A percentile compares a stretch with the other conserved stretches of the same genome.
Evolutionary conservation across 2,888 invertebrate species (phyloP).

Genomic region (Melieria omissa): DNA sequence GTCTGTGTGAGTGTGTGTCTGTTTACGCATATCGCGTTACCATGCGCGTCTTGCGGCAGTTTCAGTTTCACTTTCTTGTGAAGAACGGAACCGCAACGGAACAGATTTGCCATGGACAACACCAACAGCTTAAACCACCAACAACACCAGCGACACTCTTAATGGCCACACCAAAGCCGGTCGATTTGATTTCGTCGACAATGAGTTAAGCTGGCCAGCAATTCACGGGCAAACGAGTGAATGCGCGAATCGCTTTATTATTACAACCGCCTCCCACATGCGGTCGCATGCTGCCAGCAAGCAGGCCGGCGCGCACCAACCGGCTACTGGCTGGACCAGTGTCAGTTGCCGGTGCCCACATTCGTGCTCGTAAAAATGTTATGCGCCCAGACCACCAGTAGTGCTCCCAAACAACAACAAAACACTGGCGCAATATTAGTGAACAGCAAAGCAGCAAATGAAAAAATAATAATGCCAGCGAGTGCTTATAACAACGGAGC

Average conservation of each 20-base stretch:
- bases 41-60: background rate
- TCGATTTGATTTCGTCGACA: background rate
- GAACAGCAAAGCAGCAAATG: too few species aligned
- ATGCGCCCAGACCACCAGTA: constrained; percentile 29
- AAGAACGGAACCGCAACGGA: background rate
- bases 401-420: background rate
- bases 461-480: too few species aligned
- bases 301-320: too few species aligned
- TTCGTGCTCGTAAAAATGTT: constrained; percentile 26
- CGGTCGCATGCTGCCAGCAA: background rate
- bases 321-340: too few species aligned
- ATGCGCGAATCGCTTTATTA: constrained; percentile 22
- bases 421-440: too few species aligned
- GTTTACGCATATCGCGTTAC: too few species aligned
- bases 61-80: constrained; percentile 26
- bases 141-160: background rate
- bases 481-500: too few species aligned
- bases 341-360: constrained; percentile 9
- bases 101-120: too few species aligned
- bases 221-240: too few species aligned
- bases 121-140: too few species aligned
- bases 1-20: too few species aligned
- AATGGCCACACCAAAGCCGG: constrained; percentile 7
- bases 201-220: too few species aligned
- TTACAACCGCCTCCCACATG: constrained; percentile 29